Evolutionary conservation across 2,113 vertebrate species (phyloP).

Genomic region (Phalacrocorax brasilianus): DNA sequence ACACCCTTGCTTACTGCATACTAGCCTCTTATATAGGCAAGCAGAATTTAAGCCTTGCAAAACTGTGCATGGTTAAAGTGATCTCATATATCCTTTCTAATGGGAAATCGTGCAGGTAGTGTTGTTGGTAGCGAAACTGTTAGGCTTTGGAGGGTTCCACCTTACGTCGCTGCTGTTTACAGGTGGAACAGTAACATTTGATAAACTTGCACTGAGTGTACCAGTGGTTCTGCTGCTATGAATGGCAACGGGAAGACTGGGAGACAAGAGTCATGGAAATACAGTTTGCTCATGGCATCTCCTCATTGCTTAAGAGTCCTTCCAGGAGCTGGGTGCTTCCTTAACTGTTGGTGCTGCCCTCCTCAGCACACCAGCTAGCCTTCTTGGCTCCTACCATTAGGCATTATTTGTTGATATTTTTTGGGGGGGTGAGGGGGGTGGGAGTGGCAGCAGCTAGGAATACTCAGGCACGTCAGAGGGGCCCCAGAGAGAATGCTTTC

Average conservation of each 20-base stretch:
- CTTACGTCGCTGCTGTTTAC: background rate
- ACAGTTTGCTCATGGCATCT: background rate
- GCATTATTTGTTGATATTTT: background rate
- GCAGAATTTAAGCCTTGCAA: background rate
- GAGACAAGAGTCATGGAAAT: background rate
- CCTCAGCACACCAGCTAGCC: background rate
- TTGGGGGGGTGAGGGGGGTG: background rate
- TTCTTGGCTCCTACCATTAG: background rate
- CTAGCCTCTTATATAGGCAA: conserved; percentile 11
- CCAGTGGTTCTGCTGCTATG: background rate
- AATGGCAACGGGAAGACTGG: background rate
- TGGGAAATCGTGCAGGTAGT: background rate
- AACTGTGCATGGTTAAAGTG: background rate
- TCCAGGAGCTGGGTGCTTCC: background rate
- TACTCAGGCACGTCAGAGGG: background rate
- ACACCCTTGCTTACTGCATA: background rate
- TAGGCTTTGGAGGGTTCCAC: background rate
- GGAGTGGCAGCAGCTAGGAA: background rate
- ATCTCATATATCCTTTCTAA: background rate
- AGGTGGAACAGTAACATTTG: background rate
- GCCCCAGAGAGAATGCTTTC: background rate
- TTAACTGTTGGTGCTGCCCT: background rate
- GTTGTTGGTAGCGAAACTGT: fast-evolving
- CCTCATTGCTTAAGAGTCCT: background rate
- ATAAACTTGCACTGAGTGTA: background rate